Base-by-base conservation (phyloP, 2,888 invertebrate genomes). In the Dichetophora obliterata region DNA sequence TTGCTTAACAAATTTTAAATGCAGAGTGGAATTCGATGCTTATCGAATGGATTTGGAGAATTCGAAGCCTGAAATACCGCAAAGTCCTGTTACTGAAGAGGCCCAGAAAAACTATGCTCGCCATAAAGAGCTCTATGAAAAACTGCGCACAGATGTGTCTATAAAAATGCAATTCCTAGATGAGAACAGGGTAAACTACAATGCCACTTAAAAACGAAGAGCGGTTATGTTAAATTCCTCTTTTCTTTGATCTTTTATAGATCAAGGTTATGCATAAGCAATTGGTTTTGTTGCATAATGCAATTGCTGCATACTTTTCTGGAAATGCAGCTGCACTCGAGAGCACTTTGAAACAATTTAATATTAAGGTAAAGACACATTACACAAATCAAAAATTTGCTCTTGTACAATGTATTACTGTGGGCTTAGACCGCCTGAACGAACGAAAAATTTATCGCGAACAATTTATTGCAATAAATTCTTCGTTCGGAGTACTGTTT, bases 221-320 rank as follows among this genome's bases (percentile, higher is more conserved):
- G 19, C 4, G 50, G n/a, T 48, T 1, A 22, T 19, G 14, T 22
- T 37, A 16, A 34, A 59, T 27, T 66, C 19, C 9, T 11, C 19
- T 6, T 16, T 52, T 37, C 31, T 2, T 34, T 19, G 5, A 27
- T n/a, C n/a, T n/a, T 65, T 79, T 90, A n/a, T 90, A 98, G 97
- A 95, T 98, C 85, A 98, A 98, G 90, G 98, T 98, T 83, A 98
- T 99, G 98, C 98, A 98, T 90, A 98, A 98, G 89, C 98, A 99
- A 89, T 91, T 99, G 81, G 91, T 98, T 75, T 90, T 99, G 83
- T 96, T 98, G 90, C 98, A 99, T 90, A 98, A 98, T 90, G 98
- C 98, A 1, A 94, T 98, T 77, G 95, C 98, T 48, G 98, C 98
- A 8, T 99, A 98, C 91, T 98, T 98, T 91, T 96, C 97, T 85